A percentile compares a stretch with the other conserved stretches of the same genome.
Evolutionary conservation across 2,113 vertebrate genomes (phyloP).

Genomic region (Entomyzon cyanotis): DNA sequence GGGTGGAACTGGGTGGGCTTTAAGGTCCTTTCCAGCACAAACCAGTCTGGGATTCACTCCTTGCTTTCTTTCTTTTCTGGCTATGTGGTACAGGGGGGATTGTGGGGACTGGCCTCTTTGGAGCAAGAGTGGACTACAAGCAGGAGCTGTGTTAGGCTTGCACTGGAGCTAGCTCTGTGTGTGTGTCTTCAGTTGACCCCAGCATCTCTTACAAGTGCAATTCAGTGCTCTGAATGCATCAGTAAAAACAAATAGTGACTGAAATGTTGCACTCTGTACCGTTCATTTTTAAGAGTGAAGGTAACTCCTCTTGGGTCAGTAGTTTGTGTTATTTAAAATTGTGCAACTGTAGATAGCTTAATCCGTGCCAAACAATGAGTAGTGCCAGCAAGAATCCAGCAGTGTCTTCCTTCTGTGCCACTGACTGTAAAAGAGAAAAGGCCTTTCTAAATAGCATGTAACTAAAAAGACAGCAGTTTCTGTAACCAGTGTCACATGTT

Average conservation of each 20-base stretch:
- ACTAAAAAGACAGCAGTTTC: neutral
- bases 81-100: neutral
- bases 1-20: neutral
- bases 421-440: neutral
- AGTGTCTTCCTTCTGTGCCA: neutral
- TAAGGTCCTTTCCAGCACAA: neutral
- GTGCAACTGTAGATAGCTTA: neutral
- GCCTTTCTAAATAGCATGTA: neutral
- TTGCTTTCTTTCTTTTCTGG: neutral
- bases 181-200: neutral
- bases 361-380: neutral
- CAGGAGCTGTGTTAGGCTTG: neutral
- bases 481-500: neutral
- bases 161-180: neutral
- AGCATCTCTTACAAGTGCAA: neutral
- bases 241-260: neutral
- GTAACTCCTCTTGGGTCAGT: neutral
- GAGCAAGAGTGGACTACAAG: neutral
- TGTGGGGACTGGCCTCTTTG: no score
- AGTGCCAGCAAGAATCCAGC: neutral
- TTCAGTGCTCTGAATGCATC: neutral
- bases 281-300: rapidly evolving
- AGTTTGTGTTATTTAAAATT: neutral
- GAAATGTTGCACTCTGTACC: neutral
- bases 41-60: neutral